Evolutionary conservation across 2,888 invertebrate genomes (phyloP).

Genomic region (Drosophila atripex): DNA sequence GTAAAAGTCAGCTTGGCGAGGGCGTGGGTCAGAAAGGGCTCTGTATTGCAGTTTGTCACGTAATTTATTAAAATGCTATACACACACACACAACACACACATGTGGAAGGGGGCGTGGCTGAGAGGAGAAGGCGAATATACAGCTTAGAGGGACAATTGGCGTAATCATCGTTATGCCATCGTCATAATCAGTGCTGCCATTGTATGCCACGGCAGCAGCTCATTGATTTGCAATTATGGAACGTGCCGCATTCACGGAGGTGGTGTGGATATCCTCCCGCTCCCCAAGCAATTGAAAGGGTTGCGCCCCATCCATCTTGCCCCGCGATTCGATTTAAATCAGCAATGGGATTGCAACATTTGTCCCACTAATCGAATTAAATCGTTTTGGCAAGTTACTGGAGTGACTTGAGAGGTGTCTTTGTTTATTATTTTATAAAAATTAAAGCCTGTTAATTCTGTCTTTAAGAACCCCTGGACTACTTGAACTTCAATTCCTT

Average conservation of each 20-base stretch:
- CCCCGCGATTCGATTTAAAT: constrained; percentile 15
- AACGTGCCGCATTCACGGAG: constrained; percentile 62
- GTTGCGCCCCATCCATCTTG: not conserved
- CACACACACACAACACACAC: constrained; percentile 51
- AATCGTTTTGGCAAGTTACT: not conserved
- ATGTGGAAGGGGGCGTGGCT: constrained; percentile 24
- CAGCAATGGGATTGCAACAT: not conserved
- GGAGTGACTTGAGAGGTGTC: not conserved
- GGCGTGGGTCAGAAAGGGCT: constrained; percentile 47
- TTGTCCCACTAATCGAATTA: constrained; percentile 21
- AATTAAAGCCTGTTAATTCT: not conserved
- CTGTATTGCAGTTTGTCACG: constrained; percentile 75
- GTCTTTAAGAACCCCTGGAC: not conserved
- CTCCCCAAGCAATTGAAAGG: constrained; percentile 10
- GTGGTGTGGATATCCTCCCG: constrained; percentile 21
- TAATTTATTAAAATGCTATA: constrained; percentile 77
- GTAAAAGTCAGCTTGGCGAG: constrained; percentile 14
- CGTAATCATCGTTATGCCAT: constrained; percentile 75
- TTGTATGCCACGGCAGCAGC: constrained; percentile 64
- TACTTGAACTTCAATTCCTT: constrained; percentile 19
- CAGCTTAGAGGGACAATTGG: constrained; percentile 62
- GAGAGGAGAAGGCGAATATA: not conserved
- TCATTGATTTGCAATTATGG: constrained; percentile 79
- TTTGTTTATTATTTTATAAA: not conserved
- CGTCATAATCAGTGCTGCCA: constrained; percentile 71